phyloP scores from a whole-genome alignment of 2,797 vertebrate species.

The Melanotaenia trifasciata region DNA sequence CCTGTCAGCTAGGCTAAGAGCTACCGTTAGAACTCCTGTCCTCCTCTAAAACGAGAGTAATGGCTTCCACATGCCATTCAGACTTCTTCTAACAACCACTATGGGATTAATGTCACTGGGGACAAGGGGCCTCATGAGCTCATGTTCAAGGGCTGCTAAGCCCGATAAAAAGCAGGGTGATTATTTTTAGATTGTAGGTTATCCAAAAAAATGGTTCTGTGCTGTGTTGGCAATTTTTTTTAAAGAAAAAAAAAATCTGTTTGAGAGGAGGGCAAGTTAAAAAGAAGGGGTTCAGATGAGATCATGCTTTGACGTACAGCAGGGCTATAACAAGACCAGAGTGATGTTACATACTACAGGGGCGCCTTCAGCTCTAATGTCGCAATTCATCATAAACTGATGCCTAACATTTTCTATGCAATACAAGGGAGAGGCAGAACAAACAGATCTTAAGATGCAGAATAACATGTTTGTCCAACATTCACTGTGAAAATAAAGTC shows the following conservation, averaged over 20 bases:
- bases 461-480: slow-evolving; percentile 9
- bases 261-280: slow-evolving; percentile 48
- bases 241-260: slow-evolving; percentile 55
- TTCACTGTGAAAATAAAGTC: slow-evolving; percentile 41
- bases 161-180: slow-evolving; percentile 71
- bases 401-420: slow-evolving; percentile 64
- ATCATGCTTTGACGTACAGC: slow-evolving; percentile 78
- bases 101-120: slow-evolving; percentile 78
- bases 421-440: slow-evolving; percentile 46
- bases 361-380: slow-evolving; percentile 57
- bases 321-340: slow-evolving; percentile 72
- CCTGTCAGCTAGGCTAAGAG: slow-evolving; percentile 62
- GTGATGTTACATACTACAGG: slow-evolving; percentile 68
- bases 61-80: slow-evolving; percentile 84
- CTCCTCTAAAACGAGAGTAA: slow-evolving; percentile 82
- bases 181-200: slow-evolving; percentile 73
- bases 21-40: slow-evolving; percentile 67
- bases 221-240: slow-evolving; percentile 66
- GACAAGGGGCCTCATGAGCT: slow-evolving; percentile 79
- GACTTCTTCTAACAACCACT: slow-evolving; percentile 76
- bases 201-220: slow-evolving; percentile 64
- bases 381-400: slow-evolving; percentile 65
- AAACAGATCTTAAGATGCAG: slow-evolving; percentile 56
- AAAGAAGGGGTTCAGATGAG: slow-evolving; percentile 73
- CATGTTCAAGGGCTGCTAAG: slow-evolving; percentile 75